Evolutionary conservation across 2,797 vertebrate genomes (phyloP).

Genomic region (Tarsius wallacei): DNA sequence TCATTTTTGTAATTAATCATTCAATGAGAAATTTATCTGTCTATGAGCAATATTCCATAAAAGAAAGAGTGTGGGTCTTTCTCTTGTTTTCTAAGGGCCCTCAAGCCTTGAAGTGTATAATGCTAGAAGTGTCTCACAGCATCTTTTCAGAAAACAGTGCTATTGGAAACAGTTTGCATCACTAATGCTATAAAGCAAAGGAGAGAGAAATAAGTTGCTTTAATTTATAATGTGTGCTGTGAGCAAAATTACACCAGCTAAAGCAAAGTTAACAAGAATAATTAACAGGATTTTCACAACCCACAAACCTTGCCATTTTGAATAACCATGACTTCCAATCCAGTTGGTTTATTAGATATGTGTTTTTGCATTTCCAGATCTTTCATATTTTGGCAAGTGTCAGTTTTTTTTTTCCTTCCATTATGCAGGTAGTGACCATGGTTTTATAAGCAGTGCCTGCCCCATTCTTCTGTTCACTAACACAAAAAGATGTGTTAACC

Average conservation of each 20-base stretch:
- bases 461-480: constrained; percentile 39
- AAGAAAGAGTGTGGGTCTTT: background rate
- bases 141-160: background rate
- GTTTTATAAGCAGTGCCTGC: background rate
- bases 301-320: background rate
- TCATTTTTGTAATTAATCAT: background rate
- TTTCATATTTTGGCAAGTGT: constrained; percentile 32
- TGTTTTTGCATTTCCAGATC: background rate
- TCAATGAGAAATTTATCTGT: background rate
- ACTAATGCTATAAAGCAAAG: background rate
- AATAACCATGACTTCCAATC: constrained; percentile 11
- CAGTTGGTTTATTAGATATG: background rate
- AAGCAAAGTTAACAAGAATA: constrained; percentile 31
- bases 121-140: background rate
- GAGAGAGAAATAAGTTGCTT: background rate
- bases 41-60: background rate
- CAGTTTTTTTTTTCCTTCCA: constrained; percentile 34
- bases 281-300: background rate
- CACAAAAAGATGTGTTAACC: constrained; percentile 34
- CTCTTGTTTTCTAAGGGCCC: background rate
- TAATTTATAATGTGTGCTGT: background rate
- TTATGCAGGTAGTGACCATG: background rate
- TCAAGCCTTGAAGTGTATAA: background rate
- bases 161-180: background rate
- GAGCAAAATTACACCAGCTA: background rate